phyloP scores from a whole-genome alignment of 2,888 invertebrate genomes.

The Leptopilina drosophilae region DNA sequence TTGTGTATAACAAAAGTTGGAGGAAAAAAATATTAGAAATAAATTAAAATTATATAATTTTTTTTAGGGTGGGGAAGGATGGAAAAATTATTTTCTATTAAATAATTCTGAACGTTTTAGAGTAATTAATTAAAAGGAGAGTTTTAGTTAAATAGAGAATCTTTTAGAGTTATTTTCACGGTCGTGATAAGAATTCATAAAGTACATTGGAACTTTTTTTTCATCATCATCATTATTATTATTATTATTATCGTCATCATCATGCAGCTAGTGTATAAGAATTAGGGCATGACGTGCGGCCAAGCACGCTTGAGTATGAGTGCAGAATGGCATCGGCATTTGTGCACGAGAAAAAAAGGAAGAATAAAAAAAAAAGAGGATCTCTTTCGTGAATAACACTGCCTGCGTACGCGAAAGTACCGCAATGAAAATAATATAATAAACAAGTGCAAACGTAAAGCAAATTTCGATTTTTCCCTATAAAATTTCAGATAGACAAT shows the following conservation, averaged over 20 bases:
- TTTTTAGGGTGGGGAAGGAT: too few relatives aligned
- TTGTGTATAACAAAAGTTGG: too few relatives aligned
- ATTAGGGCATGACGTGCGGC: slow-evolving; percentile 65
- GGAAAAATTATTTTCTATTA: too few relatives aligned
- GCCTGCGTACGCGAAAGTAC: slow-evolving; percentile 31
- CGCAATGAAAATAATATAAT: slow-evolving; percentile 37
- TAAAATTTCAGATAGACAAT: too few relatives aligned
- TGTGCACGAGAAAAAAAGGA: background rate
- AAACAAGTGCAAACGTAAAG: slow-evolving; percentile 16
- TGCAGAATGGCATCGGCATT: slow-evolving; percentile 45
- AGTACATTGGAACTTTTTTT: slow-evolving; percentile 45
- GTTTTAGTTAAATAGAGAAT: slow-evolving; percentile 27
- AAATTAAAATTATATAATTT: too few relatives aligned
- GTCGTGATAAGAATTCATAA: slow-evolving; percentile 35
- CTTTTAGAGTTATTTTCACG: slow-evolving; percentile 10
- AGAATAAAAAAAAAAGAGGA: slow-evolving; percentile 39
- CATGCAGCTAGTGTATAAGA: slow-evolving; percentile 55
- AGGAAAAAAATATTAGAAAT: too few relatives aligned
- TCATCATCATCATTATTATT: background rate
- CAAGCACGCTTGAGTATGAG: slow-evolving; percentile 56
- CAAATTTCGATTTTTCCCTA: slow-evolving; percentile 18
- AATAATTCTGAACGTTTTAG: background rate
- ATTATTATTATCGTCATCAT: background rate
- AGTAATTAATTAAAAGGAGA: slow-evolving; percentile 12
- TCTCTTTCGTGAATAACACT: slow-evolving; percentile 41